phyloP scores from a whole-genome alignment of 2,888 invertebrate species.

The Strigamia maritima region DNA sequence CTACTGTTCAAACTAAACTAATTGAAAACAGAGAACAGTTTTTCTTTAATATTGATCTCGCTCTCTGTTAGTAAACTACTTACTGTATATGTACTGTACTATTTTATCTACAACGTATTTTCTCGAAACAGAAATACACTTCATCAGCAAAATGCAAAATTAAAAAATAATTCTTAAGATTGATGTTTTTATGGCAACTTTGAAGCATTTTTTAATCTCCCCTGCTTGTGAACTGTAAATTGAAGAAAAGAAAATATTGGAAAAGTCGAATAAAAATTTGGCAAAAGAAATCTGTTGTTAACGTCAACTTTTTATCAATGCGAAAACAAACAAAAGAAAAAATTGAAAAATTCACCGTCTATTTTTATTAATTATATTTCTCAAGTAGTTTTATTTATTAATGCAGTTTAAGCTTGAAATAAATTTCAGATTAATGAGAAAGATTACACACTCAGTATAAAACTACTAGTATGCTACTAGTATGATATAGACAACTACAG shows the following conservation, averaged over 20 bases:
- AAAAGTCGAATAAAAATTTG: background rate
- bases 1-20: background rate
- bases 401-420: background rate
- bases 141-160: background rate
- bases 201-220: background rate
- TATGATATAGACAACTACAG: background rate
- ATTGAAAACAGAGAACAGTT: background rate
- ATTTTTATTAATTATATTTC: background rate
- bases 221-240: background rate
- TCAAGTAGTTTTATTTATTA: background rate
- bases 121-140: background rate
- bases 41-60: conserved; percentile 2
- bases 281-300: background rate
- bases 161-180: background rate
- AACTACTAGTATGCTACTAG: too few relatives aligned
- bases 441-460: background rate
- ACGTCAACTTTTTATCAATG: background rate
- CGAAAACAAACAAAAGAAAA: background rate
- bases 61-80: too few relatives aligned
- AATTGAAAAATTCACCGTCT: background rate
- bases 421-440: background rate
- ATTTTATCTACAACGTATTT: too few relatives aligned
- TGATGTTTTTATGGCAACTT: background rate
- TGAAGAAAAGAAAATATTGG: background rate
- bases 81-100: too few relatives aligned